Base-by-base conservation (phyloP, 2,888 invertebrate species). In the Agrotis exclamationis region DNA sequence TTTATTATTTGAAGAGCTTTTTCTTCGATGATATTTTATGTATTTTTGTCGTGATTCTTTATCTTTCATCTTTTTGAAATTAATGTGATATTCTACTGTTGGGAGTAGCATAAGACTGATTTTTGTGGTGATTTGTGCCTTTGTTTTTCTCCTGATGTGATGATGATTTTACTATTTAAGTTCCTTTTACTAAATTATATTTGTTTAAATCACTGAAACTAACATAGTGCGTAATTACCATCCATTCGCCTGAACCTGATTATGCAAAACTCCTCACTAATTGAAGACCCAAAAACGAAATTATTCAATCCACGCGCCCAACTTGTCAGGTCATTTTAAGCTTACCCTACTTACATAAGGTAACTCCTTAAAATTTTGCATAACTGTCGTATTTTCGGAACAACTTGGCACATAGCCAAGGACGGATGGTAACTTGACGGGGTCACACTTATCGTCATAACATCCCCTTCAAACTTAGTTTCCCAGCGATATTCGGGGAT, bases 371-470 rank as follows among this genome's bases (percentile, higher is more conserved):
- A 69, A 75, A 62, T 67, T 85, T 67, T 69, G 66, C 83, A 75
- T 83, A 79, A 75, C 70, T 63, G 64, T 64, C 63, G 56, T 83
- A 83, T 85, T 83, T 85, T 70, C 53, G 69, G 50, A 39, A 64
- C 28, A 22, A 50, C 63, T 72, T 83, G 83, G 86, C 83, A 57
- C 28, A 39, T n/a, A 33, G 84, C 86, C 83, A 85, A 76, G 83
- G 80, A 63, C 70, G 80, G 74, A 67, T 56, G 70, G 62, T 66
- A 72, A 74, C 81, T 65, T 57, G 63, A 63, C 63, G 63, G 71
- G 71, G 77, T 80, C 81, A 85, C 63, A 76, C 74, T 79, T 79
- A 67, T 70, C 80, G 69, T 63, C 56, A 50, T 64, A 64, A 81
- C 70, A 59, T 63, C 74, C 68, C 60, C 67, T 74, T 56, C 13